Percentiles rank a stretch among this genome's conserved stretches.
Conservation (phyloP, 2,113 vertebrate species). For the Chaetodon trifascialis region DNA sequence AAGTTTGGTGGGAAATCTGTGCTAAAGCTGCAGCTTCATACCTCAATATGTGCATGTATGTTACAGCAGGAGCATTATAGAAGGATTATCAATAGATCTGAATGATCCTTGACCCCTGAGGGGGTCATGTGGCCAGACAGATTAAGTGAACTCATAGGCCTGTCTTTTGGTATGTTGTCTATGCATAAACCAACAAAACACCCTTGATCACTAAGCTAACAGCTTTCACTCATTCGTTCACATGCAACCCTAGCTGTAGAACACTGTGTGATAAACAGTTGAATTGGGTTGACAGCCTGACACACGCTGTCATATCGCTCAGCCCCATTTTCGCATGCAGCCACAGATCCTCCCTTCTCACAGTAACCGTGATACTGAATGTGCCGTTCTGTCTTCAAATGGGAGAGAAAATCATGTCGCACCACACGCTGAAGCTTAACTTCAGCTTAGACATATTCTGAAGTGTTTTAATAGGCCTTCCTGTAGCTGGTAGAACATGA, state of each 20-base stretch:
- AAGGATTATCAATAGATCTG: not conserved
- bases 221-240: not conserved
- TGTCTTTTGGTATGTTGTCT: not conserved
- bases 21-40: not conserved
- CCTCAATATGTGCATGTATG: not conserved
- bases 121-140: not conserved
- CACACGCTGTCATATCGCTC: slow-evolving; percentile 30
- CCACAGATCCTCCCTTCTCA: slow-evolving; percentile 11
- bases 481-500: not conserved
- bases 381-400: not conserved
- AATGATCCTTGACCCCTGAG: not conserved
- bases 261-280: not conserved
- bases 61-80: not conserved
- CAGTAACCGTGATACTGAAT: slow-evolving; percentile 1
- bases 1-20: not conserved
- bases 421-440: not conserved
- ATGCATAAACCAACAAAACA: not conserved
- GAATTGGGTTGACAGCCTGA: slow-evolving; percentile 28
- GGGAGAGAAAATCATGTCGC: slow-evolving; percentile 16
- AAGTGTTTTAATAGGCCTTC: not conserved
- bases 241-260: not conserved
- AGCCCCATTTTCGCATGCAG: slow-evolving; percentile 22
- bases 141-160: not conserved
- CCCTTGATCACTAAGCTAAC: not conserved
- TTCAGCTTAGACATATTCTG: slow-evolving; percentile 24